These are phyloP conservation scores for Lepidotrigona ventralis DNA, from an alignment of 1,140 invertebrate species.

Conservation along the genomic window DNA sequence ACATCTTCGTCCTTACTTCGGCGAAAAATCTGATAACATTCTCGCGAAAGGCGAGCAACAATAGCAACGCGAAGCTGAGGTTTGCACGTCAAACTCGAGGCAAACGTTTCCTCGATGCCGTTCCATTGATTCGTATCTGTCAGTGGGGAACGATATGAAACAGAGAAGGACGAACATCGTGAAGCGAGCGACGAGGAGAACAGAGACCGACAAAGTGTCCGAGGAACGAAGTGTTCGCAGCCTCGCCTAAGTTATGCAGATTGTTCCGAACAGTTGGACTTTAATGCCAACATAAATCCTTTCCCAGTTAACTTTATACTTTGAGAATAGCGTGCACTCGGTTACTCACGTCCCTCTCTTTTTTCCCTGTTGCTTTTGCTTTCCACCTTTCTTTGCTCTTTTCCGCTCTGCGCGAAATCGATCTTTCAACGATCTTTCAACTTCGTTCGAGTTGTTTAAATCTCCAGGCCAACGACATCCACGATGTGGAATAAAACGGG, in stretches of 20 bases:
- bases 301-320: constrained; percentile 78
- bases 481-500: too few relatives aligned
- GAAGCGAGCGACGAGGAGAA: constrained; percentile 10
- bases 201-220: constrained; percentile 39
- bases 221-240: constrained; percentile 59
- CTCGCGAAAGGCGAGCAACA: neutral
- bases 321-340: constrained; percentile 58
- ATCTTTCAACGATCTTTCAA: too few relatives aligned
- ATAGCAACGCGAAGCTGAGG: constrained; percentile 42
- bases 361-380: constrained; percentile 14
- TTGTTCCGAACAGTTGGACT: constrained; percentile 78
- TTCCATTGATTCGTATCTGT: constrained; percentile 74
- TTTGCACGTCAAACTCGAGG: constrained; percentile 54
- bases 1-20: neutral
- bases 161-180: constrained; percentile 32
- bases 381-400: neutral
- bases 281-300: constrained; percentile 78
- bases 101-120: constrained; percentile 46
- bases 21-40: neutral
- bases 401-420: too few relatives aligned
- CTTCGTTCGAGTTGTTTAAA: too few relatives aligned
- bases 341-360: neutral
- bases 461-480: too few relatives aligned
- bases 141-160: constrained; percentile 72
- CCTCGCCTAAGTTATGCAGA: constrained; percentile 76